phyloP scores from a whole-genome alignment of 2,113 vertebrate species.

The Tragelaphus strepsiceros region DNA sequence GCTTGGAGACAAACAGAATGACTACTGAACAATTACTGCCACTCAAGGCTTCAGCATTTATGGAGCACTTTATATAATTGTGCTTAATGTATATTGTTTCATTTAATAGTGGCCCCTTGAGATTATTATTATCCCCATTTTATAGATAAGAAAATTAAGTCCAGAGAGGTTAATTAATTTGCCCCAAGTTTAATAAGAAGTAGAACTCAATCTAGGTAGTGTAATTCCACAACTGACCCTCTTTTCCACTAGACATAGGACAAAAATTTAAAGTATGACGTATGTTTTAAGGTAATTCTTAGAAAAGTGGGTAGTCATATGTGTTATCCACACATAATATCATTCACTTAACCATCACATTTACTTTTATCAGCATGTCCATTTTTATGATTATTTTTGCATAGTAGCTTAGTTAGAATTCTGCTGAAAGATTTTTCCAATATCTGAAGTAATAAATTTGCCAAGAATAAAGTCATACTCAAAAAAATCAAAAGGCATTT shows the following conservation, averaged over 20 bases:
- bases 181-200: background rate
- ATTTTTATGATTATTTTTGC: background rate
- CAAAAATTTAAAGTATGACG: background rate
- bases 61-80: background rate
- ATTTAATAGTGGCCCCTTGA: background rate
- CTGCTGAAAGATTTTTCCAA: background rate
- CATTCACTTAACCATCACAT: background rate
- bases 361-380: background rate
- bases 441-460: background rate
- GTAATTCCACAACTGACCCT: background rate
- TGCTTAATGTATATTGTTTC: background rate
- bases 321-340: background rate
- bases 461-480: background rate
- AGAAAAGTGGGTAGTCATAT: background rate
- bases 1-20: background rate
- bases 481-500: background rate
- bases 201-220: background rate
- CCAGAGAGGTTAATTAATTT: background rate
- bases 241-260: background rate
- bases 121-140: background rate
- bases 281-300: background rate
- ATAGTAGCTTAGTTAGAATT: background rate
- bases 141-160: background rate
- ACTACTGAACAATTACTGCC: background rate
- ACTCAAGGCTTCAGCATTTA: background rate